phyloP scores from a whole-genome alignment of 1,140 invertebrate species.

The Zaprionus nigranus region DNA sequence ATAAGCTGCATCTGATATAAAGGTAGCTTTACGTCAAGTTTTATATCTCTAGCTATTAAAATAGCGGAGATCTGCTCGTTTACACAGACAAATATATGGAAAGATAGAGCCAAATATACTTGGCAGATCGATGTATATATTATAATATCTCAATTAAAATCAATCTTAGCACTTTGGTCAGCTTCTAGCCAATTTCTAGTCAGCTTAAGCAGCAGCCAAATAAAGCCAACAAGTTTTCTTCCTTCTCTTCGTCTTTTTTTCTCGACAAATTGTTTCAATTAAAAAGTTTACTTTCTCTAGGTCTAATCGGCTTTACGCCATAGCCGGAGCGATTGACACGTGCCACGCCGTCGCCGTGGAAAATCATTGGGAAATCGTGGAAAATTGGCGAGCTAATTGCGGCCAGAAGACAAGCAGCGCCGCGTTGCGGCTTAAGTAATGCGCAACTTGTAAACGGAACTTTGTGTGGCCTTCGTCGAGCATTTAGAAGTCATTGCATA shows the following conservation, averaged over 20 bases:
- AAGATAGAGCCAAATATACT: no score
- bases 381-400: conserved; percentile 6
- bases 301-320: conserved; percentile 64
- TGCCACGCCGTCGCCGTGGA: conserved; percentile 35
- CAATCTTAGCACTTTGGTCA: neutral
- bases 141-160: no score
- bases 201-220: neutral
- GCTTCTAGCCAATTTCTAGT: neutral
- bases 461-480: conserved; percentile 51
- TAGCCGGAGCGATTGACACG: conserved; percentile 69
- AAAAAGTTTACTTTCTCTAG: conserved; percentile 68
- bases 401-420: neutral
- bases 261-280: conserved; percentile 81
- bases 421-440: conserved; percentile 11
- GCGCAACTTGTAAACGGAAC: conserved; percentile 33
- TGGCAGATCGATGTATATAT: no score
- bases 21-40: neutral
- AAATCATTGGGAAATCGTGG: conserved; percentile 28
- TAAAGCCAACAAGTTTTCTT: neutral
- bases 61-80: neutral
- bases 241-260: neutral
- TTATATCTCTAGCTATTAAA: neutral
- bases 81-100: neutral
- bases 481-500: conserved; percentile 49
- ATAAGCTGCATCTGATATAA: neutral